These are phyloP conservation scores for Gila orcuttii DNA, from an alignment of 2,113 vertebrate genomes.

Conservation along the genomic window DNA sequence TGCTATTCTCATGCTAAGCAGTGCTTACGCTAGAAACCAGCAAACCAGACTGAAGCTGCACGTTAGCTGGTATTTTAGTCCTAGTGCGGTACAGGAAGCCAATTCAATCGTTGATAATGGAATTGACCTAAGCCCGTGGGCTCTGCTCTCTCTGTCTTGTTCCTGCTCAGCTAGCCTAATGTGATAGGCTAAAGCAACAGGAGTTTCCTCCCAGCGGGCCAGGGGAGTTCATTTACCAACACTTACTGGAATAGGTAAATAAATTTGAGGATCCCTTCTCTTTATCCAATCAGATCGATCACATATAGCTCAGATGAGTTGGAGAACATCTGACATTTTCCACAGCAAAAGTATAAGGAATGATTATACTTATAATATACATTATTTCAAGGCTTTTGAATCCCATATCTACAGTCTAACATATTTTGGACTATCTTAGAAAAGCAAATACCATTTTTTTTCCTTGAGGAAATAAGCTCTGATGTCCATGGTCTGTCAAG, in stretches of 20 bases:
- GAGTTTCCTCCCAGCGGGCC: slow-evolving; percentile 13
- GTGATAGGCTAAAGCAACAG: slow-evolving; percentile 24
- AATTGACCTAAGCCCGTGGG: slow-evolving; percentile 52
- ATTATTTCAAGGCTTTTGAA: not conserved
- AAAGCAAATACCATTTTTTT: not conserved
- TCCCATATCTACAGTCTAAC: not conserved
- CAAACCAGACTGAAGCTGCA: slow-evolving; percentile 7
- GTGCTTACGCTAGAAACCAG: not conserved
- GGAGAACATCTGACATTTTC: slow-evolving; percentile 21
- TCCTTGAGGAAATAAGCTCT: not conserved
- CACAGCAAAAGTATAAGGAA: not conserved
- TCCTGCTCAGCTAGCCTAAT: slow-evolving; percentile 36
- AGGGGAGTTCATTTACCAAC: slow-evolving; percentile 54
- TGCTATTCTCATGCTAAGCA: not conserved
- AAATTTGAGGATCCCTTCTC: slow-evolving; percentile 30
- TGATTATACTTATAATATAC: no score
- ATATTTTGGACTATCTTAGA: not conserved
- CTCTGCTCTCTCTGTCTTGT: slow-evolving; percentile 21
- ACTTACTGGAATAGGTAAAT: slow-evolving; percentile 49
- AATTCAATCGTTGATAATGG: slow-evolving; percentile 61
- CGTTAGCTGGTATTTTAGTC: slow-evolving; percentile 48
- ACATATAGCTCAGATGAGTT: not conserved
- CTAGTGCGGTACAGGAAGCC: slow-evolving; percentile 51
- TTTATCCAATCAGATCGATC: slow-evolving; percentile 6
- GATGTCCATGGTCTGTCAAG: slow-evolving; percentile 31